Conservation (phyloP, 2,797 vertebrate species). For the Rhodeus uyekii region DNA sequence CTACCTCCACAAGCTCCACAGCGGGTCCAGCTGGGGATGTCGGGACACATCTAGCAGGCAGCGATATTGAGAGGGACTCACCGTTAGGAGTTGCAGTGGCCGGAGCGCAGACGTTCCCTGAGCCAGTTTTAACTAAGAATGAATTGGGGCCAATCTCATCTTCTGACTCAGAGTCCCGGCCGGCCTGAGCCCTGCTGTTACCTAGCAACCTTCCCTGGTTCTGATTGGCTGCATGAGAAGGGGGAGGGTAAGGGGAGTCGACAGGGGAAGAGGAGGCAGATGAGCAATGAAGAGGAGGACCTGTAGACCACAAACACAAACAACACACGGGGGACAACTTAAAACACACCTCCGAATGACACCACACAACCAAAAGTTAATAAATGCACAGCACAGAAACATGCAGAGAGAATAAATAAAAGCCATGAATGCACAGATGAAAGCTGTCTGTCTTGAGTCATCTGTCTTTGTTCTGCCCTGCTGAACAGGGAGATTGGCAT, state of each 20-base stretch:
- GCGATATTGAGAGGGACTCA: conserved; percentile 85
- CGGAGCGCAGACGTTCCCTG: conserved; percentile 86
- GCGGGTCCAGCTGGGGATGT: conserved; percentile 58
- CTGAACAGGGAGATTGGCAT: conserved; percentile 65
- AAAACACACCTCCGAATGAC: conserved; percentile 73
- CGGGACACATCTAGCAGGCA: conserved; percentile 66
- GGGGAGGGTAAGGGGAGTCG: conserved; percentile 91
- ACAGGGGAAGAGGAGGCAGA: conserved; percentile 91
- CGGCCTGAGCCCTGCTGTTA: conserved; percentile 92
- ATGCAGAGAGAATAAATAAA: conserved; percentile 67
- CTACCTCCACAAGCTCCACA: conserved; percentile 66
- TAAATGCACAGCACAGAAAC: conserved; percentile 51
- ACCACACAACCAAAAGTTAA: conserved; percentile 61
- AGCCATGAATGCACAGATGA: conserved; percentile 61
- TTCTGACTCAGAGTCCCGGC: conserved; percentile 95
- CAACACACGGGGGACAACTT: conserved; percentile 78
- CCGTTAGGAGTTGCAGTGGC: conserved; percentile 79
- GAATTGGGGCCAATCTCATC: conserved; percentile 97
- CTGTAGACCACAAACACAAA: conserved; percentile 92
- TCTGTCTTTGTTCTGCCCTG: conserved; percentile 61
- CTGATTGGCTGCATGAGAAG: conserved; percentile 90
- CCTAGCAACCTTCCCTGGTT: conserved; percentile 96
- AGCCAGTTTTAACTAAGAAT: conserved; percentile 97
- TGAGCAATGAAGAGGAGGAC: conserved; percentile 93
- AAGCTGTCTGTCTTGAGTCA: conserved; percentile 65